These are phyloP conservation scores for Atlantisia rogersi DNA, from an alignment of 2,113 vertebrate genomes.

Conservation along the genomic window DNA sequence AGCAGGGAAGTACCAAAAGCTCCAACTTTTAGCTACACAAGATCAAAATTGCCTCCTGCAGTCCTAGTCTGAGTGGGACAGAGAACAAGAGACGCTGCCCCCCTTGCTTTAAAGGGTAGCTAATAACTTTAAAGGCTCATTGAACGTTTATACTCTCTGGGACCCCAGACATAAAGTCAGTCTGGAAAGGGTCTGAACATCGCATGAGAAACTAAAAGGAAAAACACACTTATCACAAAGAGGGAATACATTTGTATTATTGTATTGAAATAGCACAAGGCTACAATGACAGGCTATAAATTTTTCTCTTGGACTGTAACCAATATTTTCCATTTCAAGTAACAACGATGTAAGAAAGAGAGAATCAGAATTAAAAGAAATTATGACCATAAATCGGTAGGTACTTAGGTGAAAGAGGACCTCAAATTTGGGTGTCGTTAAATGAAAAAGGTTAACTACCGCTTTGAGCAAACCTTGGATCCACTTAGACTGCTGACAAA, in stretches of 20 bases:
- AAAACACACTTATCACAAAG: constrained; percentile 56
- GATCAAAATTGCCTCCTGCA: not conserved
- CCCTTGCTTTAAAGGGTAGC: not conserved
- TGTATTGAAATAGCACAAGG: constrained; percentile 54
- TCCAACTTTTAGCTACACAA: not conserved
- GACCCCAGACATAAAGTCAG: constrained; percentile 10
- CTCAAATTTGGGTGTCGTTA: not conserved
- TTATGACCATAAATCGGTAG: not conserved
- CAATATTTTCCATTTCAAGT: constrained; percentile 66
- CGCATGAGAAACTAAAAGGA: constrained; percentile 36
- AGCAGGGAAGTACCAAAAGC: not conserved
- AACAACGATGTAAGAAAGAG: constrained; percentile 31
- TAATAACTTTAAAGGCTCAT: not conserved
- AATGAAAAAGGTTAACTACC: constrained; percentile 20
- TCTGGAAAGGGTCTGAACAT: not conserved
- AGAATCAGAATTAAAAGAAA: constrained; percentile 49
- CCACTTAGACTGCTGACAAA: not conserved
- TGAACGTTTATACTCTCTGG: not conserved
- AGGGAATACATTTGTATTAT: constrained; percentile 48
- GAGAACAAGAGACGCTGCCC: not conserved
- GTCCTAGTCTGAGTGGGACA: not conserved
- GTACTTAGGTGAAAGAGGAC: constrained; percentile 13
- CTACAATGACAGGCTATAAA: constrained; percentile 56
- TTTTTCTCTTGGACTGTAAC: constrained; percentile 53
- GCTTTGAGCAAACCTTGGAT: not conserved